Evolutionary conservation across 1,140 invertebrate species (phyloP).

Genomic region (Musca vetustissima): DNA sequence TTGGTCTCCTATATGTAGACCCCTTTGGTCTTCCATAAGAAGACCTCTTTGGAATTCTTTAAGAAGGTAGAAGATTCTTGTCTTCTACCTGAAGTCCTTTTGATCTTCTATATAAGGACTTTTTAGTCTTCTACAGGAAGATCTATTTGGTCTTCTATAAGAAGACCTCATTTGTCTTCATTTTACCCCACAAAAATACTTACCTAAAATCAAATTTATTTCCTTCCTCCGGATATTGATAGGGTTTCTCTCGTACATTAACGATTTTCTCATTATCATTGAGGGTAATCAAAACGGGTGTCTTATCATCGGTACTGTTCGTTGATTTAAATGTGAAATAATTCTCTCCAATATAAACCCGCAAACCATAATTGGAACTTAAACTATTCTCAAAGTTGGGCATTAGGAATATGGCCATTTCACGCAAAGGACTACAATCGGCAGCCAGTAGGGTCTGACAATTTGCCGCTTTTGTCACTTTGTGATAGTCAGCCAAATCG

Average conservation of each 20-base stretch:
- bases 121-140: too few species aligned
- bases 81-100: too few species aligned
- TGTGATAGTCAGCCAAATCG: slow-evolving; percentile 37
- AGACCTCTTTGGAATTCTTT: too few species aligned
- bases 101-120: too few species aligned
- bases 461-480: slow-evolving; percentile 32
- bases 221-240: slow-evolving; percentile 42
- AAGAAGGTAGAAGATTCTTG: too few species aligned
- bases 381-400: slow-evolving; percentile 32
- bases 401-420: slow-evolving; percentile 47
- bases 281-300: slow-evolving; percentile 44
- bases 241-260: slow-evolving; percentile 42
- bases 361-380: slow-evolving; percentile 43
- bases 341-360: slow-evolving; percentile 47
- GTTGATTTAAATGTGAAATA: slow-evolving; percentile 42
- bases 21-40: too few species aligned
- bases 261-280: slow-evolving; percentile 39
- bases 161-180: too few species aligned
- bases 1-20: too few species aligned
- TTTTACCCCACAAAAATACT: too few species aligned
- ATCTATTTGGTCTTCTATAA: too few species aligned
- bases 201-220: slow-evolving; percentile 50
- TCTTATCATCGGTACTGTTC: slow-evolving; percentile 32
- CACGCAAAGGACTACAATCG: slow-evolving; percentile 44
- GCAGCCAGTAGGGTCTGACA: slow-evolving; percentile 47